These are phyloP conservation scores for Odocoileus hemionus DNA, from an alignment of 2,113 vertebrate species.

Conservation along the genomic window DNA sequence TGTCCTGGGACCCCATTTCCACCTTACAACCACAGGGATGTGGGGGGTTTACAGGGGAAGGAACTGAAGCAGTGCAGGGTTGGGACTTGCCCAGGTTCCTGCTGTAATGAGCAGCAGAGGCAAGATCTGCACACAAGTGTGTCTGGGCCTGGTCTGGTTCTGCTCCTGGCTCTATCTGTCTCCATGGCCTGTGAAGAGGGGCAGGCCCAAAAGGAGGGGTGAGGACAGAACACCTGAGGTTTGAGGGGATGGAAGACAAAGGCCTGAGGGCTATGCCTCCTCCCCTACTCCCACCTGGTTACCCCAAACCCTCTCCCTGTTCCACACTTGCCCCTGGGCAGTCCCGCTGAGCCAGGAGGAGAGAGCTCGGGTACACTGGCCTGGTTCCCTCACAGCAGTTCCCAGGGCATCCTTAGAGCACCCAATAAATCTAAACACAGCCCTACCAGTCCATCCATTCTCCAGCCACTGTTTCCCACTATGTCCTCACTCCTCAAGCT, in stretches of 20 bases:
- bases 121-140: neutral
- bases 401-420: neutral
- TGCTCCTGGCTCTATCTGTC: neutral
- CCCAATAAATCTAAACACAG: neutral
- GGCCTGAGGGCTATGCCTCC: neutral
- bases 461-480: fast-evolving
- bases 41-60: neutral
- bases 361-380: neutral
- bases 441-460: too few relatives aligned
- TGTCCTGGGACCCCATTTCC: neutral
- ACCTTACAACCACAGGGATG: neutral
- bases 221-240: neutral
- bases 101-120: neutral
- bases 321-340: neutral
- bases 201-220: neutral
- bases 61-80: neutral
- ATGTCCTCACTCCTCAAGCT: neutral
- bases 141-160: neutral
- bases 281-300: too few relatives aligned
- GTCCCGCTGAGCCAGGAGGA: neutral
- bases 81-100: neutral
- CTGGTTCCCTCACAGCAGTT: neutral
- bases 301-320: neutral
- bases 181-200: neutral
- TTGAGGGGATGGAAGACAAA: neutral